Evolutionary conservation across 2,888 invertebrate genomes (phyloP).

Genomic region (Dyspetes luteomarginatus): DNA sequence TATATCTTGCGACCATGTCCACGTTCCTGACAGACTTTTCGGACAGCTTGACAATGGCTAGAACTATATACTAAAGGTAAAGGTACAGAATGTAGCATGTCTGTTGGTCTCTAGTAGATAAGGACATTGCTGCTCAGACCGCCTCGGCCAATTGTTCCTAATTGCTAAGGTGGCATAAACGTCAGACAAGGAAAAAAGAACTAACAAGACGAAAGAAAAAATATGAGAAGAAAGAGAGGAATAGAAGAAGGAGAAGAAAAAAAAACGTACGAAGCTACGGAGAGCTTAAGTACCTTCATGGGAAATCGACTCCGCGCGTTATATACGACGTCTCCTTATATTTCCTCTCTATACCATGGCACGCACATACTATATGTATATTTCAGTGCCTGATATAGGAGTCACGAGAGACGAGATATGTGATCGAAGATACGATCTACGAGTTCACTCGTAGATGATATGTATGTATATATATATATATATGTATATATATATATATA

Average conservation of each 20-base stretch:
- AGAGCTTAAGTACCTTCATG: conserved; percentile 4
- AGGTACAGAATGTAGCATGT: neutral
- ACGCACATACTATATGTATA: neutral
- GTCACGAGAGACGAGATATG: conserved; percentile 17
- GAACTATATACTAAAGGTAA: neutral
- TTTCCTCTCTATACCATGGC: neutral
- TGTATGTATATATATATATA: too few species aligned
- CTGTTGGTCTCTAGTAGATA: conserved; percentile 17
- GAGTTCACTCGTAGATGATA: neutral
- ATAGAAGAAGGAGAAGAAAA: neutral
- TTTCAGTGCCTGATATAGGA: conserved; percentile 2
- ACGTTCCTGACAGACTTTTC: conserved; percentile 6
- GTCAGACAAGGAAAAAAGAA: too few species aligned
- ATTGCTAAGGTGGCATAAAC: conserved; percentile 40
- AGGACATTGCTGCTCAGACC: conserved; percentile 7
- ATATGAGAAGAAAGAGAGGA: neutral
- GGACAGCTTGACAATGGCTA: conserved; percentile 42
- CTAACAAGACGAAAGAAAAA: neutral
- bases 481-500: too few species aligned
- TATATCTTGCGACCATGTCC: neutral
- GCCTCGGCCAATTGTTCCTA: conserved; percentile 56
- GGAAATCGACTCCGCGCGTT: conserved; percentile 37
- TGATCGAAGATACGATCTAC: conserved; percentile 27
- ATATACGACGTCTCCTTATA: conserved; percentile 26
- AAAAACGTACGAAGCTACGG: neutral